phyloP scores from a whole-genome alignment of 2,113 vertebrate genomes.

The Osmerus mordax region DNA sequence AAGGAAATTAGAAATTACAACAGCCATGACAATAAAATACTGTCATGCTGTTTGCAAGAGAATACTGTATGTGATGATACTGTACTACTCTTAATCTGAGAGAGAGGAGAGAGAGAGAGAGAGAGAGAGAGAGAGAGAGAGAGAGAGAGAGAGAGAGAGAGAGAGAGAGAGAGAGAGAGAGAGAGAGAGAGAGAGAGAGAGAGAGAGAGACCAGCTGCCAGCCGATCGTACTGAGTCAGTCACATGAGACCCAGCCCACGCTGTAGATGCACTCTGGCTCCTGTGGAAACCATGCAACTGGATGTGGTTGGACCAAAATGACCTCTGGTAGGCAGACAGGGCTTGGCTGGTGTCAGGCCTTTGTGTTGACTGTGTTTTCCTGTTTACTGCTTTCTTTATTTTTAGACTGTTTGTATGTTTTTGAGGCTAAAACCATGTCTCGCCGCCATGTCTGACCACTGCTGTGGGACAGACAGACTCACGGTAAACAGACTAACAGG shows the following conservation, averaged over 20 bases:
- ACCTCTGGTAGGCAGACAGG: slow-evolving; percentile 41
- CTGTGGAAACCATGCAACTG: slow-evolving; percentile 43
- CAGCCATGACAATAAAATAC: too few species aligned
- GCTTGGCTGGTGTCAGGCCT: slow-evolving; percentile 38
- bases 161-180: too few species aligned
- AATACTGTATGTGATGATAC: too few species aligned
- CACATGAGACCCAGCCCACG: slow-evolving; percentile 24
- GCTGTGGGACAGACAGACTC: slow-evolving; percentile 20
- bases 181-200: neutral
- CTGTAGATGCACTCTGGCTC: slow-evolving; percentile 31
- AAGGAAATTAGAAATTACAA: too few species aligned
- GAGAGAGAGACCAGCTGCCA: neutral
- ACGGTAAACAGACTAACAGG: slow-evolving; percentile 34
- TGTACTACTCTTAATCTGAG: too few species aligned
- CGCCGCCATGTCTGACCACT: slow-evolving; percentile 26
- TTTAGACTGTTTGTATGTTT: slow-evolving; percentile 42
- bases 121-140: too few species aligned
- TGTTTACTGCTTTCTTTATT: slow-evolving; percentile 49
- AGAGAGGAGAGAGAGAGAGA: too few species aligned
- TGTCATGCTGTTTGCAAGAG: too few species aligned
- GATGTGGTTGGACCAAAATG: slow-evolving; percentile 59
- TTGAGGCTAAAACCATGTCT: slow-evolving; percentile 32
- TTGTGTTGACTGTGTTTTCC: slow-evolving; percentile 53
- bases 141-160: too few species aligned
- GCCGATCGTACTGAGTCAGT: slow-evolving; percentile 1